Evolutionary conservation across 2,797 vertebrate genomes (phyloP).

Genomic region (Semaprochilodus insignis): DNA sequence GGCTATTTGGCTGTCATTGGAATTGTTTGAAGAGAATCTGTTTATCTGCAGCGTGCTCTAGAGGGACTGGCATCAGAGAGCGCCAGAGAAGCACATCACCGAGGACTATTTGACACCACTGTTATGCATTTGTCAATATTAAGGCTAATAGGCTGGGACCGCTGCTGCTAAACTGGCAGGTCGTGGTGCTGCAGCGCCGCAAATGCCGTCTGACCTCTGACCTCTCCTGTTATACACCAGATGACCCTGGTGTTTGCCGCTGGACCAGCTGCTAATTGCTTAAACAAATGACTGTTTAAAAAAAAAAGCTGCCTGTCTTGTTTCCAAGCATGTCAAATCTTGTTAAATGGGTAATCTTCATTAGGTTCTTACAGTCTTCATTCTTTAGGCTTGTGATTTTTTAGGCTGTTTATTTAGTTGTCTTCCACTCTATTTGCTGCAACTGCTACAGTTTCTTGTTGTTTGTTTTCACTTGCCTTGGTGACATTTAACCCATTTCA

Average conservation of each 20-base stretch:
- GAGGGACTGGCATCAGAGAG: constrained; percentile 83
- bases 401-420: background rate
- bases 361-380: background rate
- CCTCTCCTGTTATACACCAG: constrained; percentile 64
- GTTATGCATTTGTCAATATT: constrained; percentile 87
- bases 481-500: too few relatives aligned
- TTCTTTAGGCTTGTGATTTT: background rate
- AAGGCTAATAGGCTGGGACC: constrained; percentile 79
- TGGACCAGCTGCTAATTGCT: constrained; percentile 68
- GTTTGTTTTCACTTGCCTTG: background rate
- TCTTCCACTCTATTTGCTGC: background rate
- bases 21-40: constrained; percentile 94
- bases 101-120: constrained; percentile 85
- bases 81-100: constrained; percentile 74
- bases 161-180: constrained; percentile 74
- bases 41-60: constrained; percentile 86
- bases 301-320: background rate
- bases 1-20: constrained; percentile 95
- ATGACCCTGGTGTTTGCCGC: constrained; percentile 63
- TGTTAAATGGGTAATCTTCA: background rate
- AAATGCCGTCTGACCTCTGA: constrained; percentile 72
- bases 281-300: constrained; percentile 24
- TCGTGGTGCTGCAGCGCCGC: constrained; percentile 56
- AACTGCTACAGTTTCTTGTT: background rate
- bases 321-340: background rate